phyloP scores from a whole-genome alignment of 2,888 invertebrate species.

The Lasioglossum marginatum region DNA sequence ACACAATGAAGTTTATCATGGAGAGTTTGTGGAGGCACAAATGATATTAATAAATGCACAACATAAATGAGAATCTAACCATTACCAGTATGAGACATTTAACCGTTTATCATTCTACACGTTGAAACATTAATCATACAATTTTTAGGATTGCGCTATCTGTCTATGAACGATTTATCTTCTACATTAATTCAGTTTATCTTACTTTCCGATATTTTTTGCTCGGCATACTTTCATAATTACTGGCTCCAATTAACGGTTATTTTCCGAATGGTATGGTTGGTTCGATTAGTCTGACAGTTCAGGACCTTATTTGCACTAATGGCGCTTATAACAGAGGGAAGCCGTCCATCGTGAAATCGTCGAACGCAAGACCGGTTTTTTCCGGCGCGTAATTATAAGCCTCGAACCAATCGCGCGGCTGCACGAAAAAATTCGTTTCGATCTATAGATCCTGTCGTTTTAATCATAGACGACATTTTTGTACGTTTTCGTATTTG shows the following conservation, averaged over 20 bases:
- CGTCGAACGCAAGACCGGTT: conserved; percentile 69
- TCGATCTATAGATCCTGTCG: conserved; percentile 49
- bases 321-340: conserved; percentile 62
- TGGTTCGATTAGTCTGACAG: conserved; percentile 53
- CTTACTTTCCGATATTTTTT: not conserved
- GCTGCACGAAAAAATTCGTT: conserved; percentile 61
- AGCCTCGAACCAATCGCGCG: conserved; percentile 69
- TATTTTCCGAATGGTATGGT: conserved; percentile 43
- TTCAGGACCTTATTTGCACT: conserved; percentile 67
- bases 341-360: conserved; percentile 67
- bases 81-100: not conserved
- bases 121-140: not conserved
- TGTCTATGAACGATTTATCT: not conserved
- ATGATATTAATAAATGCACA: too few species aligned
- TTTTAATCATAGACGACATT: conserved; percentile 48
- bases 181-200: not conserved
- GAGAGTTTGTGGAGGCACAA: too few species aligned
- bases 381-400: conserved; percentile 69
- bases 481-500: conserved; percentile 37
- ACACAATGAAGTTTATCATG: not conserved
- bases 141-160: not conserved
- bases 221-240: not conserved
- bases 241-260: conserved; percentile 38
- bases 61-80: not conserved
- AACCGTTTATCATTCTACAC: not conserved